Evolutionary conservation across 2,113 vertebrate species (phyloP).

Genomic region (Fregata magnificens): DNA sequence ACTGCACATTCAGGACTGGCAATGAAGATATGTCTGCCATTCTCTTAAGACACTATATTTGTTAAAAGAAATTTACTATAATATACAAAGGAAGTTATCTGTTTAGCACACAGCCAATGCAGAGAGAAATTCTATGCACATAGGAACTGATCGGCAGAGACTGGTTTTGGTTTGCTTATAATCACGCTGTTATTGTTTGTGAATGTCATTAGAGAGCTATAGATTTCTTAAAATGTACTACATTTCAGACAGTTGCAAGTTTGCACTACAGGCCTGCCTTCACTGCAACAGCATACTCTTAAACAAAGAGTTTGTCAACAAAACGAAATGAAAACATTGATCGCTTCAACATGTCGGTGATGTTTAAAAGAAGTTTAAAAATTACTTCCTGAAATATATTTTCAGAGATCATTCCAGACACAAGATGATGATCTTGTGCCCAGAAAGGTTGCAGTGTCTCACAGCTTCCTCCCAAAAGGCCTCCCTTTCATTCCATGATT

Average conservation of each 20-base stretch:
- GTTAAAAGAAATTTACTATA: background rate
- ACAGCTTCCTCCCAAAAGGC: background rate
- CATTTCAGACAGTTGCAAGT: background rate
- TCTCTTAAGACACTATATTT: background rate
- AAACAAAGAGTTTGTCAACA: background rate
- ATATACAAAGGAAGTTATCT: background rate
- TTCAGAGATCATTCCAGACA: background rate
- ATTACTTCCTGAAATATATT: background rate
- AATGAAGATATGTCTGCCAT: background rate
- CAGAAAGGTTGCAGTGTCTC: background rate
- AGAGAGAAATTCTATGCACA: background rate
- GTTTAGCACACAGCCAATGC: background rate
- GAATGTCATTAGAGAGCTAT: background rate
- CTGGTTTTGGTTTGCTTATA: background rate
- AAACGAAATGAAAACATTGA: background rate
- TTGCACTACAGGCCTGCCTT: background rate
- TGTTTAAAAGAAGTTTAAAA: background rate
- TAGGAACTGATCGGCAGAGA: fast-evolving
- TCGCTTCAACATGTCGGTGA: background rate
- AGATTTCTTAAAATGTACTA: background rate
- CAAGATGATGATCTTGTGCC: background rate
- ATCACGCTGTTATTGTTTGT: background rate
- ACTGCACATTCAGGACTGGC: background rate
- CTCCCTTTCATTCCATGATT: background rate
- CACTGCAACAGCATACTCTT: background rate